Conservation (phyloP, 2,113 vertebrate species). For the Forbesichthys papilliferus region DNA sequence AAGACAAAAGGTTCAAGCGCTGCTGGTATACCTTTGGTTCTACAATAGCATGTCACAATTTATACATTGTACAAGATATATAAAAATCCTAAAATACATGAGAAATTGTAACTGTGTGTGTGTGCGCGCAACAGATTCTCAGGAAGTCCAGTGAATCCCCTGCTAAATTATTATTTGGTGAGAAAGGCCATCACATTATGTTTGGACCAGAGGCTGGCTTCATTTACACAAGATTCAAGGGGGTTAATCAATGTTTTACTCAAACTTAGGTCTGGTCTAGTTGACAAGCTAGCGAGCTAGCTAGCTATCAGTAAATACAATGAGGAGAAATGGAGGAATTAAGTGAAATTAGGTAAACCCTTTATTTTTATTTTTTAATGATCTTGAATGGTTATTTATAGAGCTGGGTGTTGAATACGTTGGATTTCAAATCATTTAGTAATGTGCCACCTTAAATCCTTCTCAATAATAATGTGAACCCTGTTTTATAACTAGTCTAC, state of each 20-base stretch:
- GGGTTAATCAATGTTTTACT: too few relatives aligned
- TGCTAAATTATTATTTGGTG: too few relatives aligned
- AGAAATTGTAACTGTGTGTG: slow-evolving; percentile 69
- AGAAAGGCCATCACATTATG: too few relatives aligned
- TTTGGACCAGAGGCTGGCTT: too few relatives aligned
- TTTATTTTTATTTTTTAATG: slow-evolving; percentile 54
- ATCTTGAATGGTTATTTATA: slow-evolving; percentile 41
- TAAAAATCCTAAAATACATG: slow-evolving; percentile 77
- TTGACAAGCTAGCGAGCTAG: too few relatives aligned
- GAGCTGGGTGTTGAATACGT: slow-evolving; percentile 49
- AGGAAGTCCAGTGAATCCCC: too few relatives aligned
- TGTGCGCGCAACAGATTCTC: slow-evolving; percentile 37
- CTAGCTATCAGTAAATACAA: too few relatives aligned
- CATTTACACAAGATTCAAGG: too few relatives aligned
- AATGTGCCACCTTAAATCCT: too few relatives aligned
- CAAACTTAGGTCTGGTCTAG: too few relatives aligned
- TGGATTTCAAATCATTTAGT: background rate
- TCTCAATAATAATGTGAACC: too few relatives aligned
- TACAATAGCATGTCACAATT: slow-evolving; percentile 96
- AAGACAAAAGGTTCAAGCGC: slow-evolving; percentile 52
- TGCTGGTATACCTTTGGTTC: slow-evolving; percentile 80
- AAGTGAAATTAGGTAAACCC: slow-evolving; percentile 41
- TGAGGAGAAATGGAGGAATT: slow-evolving; percentile 7
- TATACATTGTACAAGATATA: slow-evolving; percentile 83
- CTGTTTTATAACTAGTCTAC: too few relatives aligned